phyloP scores from a whole-genome alignment of 2,888 invertebrate species.

The Scrobipalpa costella region DNA sequence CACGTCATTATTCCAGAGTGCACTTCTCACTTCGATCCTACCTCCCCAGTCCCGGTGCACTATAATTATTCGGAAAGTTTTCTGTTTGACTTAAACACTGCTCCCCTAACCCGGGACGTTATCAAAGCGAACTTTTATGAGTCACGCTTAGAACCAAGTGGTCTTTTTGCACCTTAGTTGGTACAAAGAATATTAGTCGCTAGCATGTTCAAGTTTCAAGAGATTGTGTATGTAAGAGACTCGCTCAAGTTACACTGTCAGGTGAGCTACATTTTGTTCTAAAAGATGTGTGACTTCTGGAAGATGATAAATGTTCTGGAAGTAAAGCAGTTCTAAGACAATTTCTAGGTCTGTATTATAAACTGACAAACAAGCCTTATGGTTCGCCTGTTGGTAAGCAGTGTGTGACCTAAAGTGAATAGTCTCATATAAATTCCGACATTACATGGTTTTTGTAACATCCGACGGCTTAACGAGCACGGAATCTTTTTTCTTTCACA shows the following conservation, averaged over 20 bases:
- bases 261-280: neutral
- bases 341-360: neutral
- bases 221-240: neutral
- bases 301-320: neutral
- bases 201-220: constrained; percentile 1
- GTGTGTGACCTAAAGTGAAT: too few relatives aligned
- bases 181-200: neutral
- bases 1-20: constrained; percentile 70
- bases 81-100: constrained; percentile 54
- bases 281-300: neutral
- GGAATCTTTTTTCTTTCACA: too few relatives aligned
- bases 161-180: constrained; percentile 8
- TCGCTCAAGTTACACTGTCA: neutral
- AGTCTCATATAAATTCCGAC: too few relatives aligned
- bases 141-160: constrained; percentile 38
- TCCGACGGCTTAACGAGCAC: too few relatives aligned
- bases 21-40: constrained; percentile 56
- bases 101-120: constrained; percentile 45
- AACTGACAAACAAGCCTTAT: too few relatives aligned
- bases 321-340: neutral
- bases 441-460: too few relatives aligned
- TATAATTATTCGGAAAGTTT: constrained; percentile 74
- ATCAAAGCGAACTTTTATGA: constrained; percentile 59
- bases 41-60: constrained; percentile 59
- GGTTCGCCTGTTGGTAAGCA: too few relatives aligned